Conservation (phyloP, 2,888 invertebrate species). For the Pollenia angustigena region DNA sequence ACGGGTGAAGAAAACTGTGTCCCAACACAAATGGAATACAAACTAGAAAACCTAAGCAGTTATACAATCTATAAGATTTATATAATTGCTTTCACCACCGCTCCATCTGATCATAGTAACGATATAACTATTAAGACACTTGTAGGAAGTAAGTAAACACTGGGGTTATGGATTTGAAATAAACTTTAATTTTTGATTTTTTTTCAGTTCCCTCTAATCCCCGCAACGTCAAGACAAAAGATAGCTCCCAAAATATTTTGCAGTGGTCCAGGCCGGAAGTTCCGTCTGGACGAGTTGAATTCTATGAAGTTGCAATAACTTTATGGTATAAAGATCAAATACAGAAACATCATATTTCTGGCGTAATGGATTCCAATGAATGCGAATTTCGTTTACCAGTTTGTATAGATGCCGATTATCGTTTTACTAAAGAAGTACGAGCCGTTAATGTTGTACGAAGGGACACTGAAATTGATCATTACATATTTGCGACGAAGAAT, state of each 20-base stretch:
- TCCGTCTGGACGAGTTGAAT: constrained; percentile 86
- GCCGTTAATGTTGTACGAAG: constrained; percentile 78
- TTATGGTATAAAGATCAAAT: constrained; percentile 73
- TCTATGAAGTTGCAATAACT: constrained; percentile 85
- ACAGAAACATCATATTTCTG: constrained; percentile 73
- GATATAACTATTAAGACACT: constrained; percentile 86
- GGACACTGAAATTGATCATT: constrained; percentile 73
- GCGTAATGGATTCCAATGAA: constrained; percentile 70
- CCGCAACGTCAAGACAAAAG: constrained; percentile 66
- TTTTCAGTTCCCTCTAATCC: constrained; percentile 77
- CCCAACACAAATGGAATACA: constrained; percentile 59
- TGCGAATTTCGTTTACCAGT: constrained; percentile 75
- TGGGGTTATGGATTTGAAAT: neutral
- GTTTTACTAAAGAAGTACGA: constrained; percentile 76
- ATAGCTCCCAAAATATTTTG: constrained; percentile 70
- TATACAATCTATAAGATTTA: constrained; percentile 89
- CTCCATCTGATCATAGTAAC: constrained; percentile 87
- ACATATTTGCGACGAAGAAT: constrained; percentile 73
- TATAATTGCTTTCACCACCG: constrained; percentile 89
- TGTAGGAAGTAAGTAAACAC: constrained; percentile 85
- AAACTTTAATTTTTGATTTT: constrained; percentile 10
- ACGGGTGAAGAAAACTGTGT: constrained; percentile 40
- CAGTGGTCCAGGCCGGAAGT: constrained; percentile 85
- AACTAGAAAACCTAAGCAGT: constrained; percentile 84
- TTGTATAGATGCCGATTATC: constrained; percentile 75